Conservation (phyloP, 2,113 vertebrate genomes). For the Spilogale gracilis region DNA sequence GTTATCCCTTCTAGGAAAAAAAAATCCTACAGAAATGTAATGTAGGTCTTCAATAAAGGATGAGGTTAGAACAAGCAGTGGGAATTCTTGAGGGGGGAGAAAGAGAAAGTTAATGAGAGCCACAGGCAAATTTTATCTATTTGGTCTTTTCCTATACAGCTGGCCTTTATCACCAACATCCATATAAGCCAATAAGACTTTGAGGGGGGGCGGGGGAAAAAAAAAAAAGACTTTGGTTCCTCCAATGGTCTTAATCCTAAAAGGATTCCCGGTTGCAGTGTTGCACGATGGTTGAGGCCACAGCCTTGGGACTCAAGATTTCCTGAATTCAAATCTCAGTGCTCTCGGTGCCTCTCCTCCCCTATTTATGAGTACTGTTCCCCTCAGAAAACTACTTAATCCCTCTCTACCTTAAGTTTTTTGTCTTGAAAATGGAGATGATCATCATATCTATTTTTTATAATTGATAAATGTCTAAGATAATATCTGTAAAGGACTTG, state of each 20-base stretch:
- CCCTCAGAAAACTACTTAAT: not conserved
- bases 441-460: not conserved
- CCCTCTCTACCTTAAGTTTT: slow-evolving; percentile 25
- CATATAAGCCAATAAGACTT: not conserved
- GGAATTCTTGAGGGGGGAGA: not conserved
- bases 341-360: not conserved
- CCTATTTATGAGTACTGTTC: not conserved
- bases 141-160: not conserved
- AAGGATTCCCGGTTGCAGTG: not conserved
- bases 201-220: too few relatives aligned
- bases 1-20: not conserved
- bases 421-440: not conserved
- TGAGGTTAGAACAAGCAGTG: not conserved
- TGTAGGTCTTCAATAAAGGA: not conserved
- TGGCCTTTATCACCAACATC: not conserved
- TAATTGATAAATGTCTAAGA: not conserved
- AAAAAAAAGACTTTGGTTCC: not conserved
- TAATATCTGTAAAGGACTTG: not conserved
- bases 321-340: not conserved
- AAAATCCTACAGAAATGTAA: not conserved
- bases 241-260: not conserved
- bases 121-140: not conserved
- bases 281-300: not conserved
- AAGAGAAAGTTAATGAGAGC: not conserved
- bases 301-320: not conserved